Conservation (phyloP, 2,888 invertebrate species). For the Sycophila texana region DNA sequence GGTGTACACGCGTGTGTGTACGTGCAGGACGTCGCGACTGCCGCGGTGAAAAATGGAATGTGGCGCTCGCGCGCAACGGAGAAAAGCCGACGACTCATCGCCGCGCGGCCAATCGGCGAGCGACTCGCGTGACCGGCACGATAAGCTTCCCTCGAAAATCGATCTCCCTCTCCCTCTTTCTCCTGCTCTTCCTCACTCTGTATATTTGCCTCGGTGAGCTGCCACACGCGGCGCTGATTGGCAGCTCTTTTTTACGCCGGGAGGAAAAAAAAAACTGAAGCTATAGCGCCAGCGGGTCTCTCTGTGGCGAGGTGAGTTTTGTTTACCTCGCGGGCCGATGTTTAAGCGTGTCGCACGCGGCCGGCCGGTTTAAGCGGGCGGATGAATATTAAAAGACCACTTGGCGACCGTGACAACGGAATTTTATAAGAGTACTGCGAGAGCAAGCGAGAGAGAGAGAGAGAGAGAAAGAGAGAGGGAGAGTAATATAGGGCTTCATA, state of each 20-base stretch:
- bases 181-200: slow-evolving; percentile 16
- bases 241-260: slow-evolving; percentile 52
- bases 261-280: slow-evolving; percentile 36
- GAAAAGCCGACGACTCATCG: slow-evolving; percentile 59
- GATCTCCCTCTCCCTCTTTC: slow-evolving; percentile 48
- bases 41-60: slow-evolving; percentile 43
- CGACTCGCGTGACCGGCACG: slow-evolving; percentile 63
- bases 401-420: slow-evolving; percentile 28
- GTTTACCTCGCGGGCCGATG: neutral
- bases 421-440: slow-evolving; percentile 10
- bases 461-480: neutral
- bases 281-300: neutral
- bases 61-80: neutral
- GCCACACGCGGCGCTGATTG: slow-evolving; percentile 58
- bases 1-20: neutral
- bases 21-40: too few species aligned
- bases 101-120: slow-evolving; percentile 55
- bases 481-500: slow-evolving; percentile 13
- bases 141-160: slow-evolving; percentile 59
- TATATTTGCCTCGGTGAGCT: slow-evolving; percentile 59
- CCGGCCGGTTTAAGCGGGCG: slow-evolving; percentile 6
- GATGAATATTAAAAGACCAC: slow-evolving; percentile 46
- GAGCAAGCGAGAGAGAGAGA: neutral
- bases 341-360: neutral
- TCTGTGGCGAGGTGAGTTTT: too few species aligned